Evolutionary conservation across 2,113 vertebrate genomes (phyloP), one percentile per base, ranked within the genome.

Genomic region (Falcunculus frontatus): DNA sequence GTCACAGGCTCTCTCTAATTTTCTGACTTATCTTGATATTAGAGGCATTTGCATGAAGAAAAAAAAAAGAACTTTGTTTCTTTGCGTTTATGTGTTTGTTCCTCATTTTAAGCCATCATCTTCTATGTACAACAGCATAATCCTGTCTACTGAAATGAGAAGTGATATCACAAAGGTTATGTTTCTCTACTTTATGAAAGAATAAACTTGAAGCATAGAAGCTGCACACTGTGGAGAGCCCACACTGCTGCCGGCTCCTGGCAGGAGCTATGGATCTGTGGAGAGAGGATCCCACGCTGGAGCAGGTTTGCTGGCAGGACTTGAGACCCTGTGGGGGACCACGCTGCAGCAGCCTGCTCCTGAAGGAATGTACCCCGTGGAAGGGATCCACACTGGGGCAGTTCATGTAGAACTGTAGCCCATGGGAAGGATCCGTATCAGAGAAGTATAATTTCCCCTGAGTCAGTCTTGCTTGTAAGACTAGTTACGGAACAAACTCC

Each of bases 21-120:
- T 91, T 30, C n/a, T 56, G 17, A 52, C 25, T 70, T 32, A 59
- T 39, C 97, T 91, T 92, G 64, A 56, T 88, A 83, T 68, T 84
- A 92, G 80, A 91, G 4, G 11, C 23, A 89, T 96, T 91, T 92
- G 7, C 65, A 87, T 91, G 76, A 79, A 94, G 82, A 32, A 44
- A 44, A 20, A 84, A 95, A 94, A 64, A 69, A 18, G 29, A 88
- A 17, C 55, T 91, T 92, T 81, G n/a, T 86, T 96, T 96, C 78
- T 81, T 73, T 81, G 41, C 75, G n/a, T 88, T 95, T 44, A 63
- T 94, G 42, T 79, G 29, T 90, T 96, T 25, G 1, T 53, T 87
- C 20, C 46, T 96, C 76, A 64, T 56, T 93, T 89, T 89, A 93
- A 97, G 62, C 53, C 41, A 76, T 70, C 32, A 5, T 81, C 37